Base-by-base conservation (phyloP, 53 echinoderm and acorn worm genomes). In the Hippasteria phrygiana region DNA sequence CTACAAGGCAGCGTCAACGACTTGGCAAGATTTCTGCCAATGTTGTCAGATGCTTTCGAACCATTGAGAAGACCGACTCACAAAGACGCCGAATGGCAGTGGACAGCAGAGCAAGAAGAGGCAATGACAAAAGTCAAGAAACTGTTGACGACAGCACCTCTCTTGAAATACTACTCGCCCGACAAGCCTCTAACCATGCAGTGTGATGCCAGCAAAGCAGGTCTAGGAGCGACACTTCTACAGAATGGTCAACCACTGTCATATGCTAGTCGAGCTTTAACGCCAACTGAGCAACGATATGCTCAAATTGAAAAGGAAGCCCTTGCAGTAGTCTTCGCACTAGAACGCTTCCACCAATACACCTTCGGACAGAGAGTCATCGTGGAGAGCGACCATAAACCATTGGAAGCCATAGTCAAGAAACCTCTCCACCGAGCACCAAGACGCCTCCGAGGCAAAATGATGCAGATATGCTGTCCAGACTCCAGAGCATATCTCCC, bases 331-430 rank as follows among this genome's bases (percentile, higher is more conserved):
- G 92, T 88, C 10, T 88, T 88, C 37, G 36, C 83, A 37, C 50
- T 92, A 8, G 88, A 88, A 72, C 38, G 92, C 47, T 92, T 92
- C 45, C 88, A 92, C 82, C 92, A 92, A 63, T 88, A 92, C 74
- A 92, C 92, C 10, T 92, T 88, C 63, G n/a, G n/a, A n/a, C 81
- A 85, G 18, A 55, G 91, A 17, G 36, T 81, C 20, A 74, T 43
- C 0, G 75, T 75, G 8, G 36, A 46, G 1, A 88, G 77, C 41
- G 90, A 93, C 41, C 85, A 93, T 55, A 93, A 91, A 46, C 89
- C 87, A 10, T 43, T 91, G 37, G 88, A 93, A 65, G 51, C 73
- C 18, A 93, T 93, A 1, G 91, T 91, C 3, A 92, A 89, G 80
- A 94, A 94, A 62, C 87, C 89, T 0, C 87, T 94, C n/a, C 50